Base-by-base conservation (phyloP, 2,888 invertebrate genomes). In the Eupelmus urozonus region DNA sequence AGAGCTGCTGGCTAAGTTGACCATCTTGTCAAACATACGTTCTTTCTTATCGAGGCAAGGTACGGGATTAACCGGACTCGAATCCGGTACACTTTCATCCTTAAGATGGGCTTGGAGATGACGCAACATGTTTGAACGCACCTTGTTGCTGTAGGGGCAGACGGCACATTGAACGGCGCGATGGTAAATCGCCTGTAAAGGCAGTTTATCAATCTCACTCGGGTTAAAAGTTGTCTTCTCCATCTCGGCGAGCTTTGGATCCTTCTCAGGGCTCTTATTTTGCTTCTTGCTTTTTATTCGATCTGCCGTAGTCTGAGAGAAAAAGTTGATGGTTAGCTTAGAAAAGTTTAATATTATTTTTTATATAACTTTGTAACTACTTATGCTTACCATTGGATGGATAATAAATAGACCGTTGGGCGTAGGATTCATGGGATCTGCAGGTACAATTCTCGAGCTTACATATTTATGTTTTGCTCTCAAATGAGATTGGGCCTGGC, bases 1-100 rank as follows among this genome's bases (percentile, higher is more conserved):
- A 0, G 93, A 95, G 82, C 94, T 95, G n/a, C 94, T 93, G 0
- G 96, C 96, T 20, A 96, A 91, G 87, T 96, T 96, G 0, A 94
- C 92, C 96, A 96, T 96, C 87, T 94, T 95, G 87, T 96, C 96
- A 85, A 96, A 96, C 92, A 96, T 95, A 82, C 92, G 93, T 85
- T 96, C 95, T 81, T 94, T 94, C 53, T 93, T 93, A 82, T 94
- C 94, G 49, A 96, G 90, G 86, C 94, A 95, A 0, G 95, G 95
- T 5, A 96, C 96, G 0, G 96, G 96, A 91, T 96, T 96, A 0
- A 96, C 93, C 0, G 95, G 95, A 16, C 94, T 94, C 0, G 92
- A 92, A 71, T 92, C 92, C 0, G 95, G 93, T 7, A 93, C 94
- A 0, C 91, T 91, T 63, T 90, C 87, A 81, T 92, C 92, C 69